Conservation (phyloP, 2,888 invertebrate genomes). For the Biston stratarius region DNA sequence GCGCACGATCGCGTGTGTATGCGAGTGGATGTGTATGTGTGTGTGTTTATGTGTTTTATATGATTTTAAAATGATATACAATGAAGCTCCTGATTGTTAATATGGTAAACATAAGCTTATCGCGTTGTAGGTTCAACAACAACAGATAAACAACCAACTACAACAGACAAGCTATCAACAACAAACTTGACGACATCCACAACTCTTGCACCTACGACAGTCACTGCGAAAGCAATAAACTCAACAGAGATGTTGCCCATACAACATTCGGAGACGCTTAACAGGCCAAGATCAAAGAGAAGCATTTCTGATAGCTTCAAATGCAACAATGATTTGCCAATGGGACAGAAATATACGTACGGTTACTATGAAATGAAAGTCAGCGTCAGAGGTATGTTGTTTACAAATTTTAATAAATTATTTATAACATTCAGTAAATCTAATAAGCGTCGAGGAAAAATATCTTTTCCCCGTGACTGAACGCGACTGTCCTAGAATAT, state of each 20-base stretch:
- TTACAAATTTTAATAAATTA: slow-evolving; percentile 15
- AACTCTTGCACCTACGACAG: slow-evolving; percentile 38
- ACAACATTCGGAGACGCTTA: slow-evolving; percentile 58
- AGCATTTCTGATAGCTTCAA: slow-evolving; percentile 56
- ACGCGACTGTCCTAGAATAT: neutral
- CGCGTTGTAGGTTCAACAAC: neutral
- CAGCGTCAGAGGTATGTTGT: slow-evolving; percentile 88
- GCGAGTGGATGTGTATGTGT: no score
- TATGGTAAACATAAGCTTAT: neutral
- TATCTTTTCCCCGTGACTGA: no score
- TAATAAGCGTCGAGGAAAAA: neutral
- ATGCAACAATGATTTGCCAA: slow-evolving; percentile 86
- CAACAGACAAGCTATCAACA: slow-evolving; percentile 43
- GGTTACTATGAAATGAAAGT: slow-evolving; percentile 90
- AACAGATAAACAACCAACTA: slow-evolving; percentile 44
- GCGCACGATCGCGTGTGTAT: no score
- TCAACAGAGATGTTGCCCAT: slow-evolving; percentile 34
- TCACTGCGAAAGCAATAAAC: slow-evolving; percentile 12
- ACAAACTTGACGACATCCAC: slow-evolving; percentile 42
- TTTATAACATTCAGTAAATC: neutral
- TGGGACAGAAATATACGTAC: slow-evolving; percentile 89
- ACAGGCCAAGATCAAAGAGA: slow-evolving; percentile 53
- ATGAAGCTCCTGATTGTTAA: neutral
- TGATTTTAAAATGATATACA: neutral
- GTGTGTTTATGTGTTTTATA: no score